phyloP scores from a whole-genome alignment of 2,797 vertebrate species.

The Silurus aristotelis region DNA sequence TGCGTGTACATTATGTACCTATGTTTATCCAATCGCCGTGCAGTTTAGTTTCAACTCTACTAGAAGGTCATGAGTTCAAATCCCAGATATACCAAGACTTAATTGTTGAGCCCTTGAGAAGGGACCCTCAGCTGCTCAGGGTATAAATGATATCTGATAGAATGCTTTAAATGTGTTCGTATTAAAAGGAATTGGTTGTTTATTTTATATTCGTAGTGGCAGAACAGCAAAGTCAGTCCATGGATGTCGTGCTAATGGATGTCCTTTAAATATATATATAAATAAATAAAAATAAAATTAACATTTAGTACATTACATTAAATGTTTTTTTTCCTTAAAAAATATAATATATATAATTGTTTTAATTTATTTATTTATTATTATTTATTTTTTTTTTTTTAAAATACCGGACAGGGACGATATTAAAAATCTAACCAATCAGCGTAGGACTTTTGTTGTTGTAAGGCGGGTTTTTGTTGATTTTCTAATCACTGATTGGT shows the following conservation, averaged over 20 bases:
- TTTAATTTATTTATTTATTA: conserved; percentile 13
- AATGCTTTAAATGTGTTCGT: too few relatives aligned
- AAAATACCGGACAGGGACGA: neutral
- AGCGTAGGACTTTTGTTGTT: neutral
- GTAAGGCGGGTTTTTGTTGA: neutral
- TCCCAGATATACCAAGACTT: too few relatives aligned
- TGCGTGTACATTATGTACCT: too few relatives aligned
- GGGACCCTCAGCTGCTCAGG: too few relatives aligned
- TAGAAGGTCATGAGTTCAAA: too few relatives aligned
- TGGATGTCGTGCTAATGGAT: neutral
- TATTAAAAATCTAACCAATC: neutral
- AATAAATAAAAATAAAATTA: too few relatives aligned
- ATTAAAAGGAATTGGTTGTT: neutral
- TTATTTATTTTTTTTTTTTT: neutral
- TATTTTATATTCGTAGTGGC: neutral
- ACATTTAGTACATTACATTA: too few relatives aligned
- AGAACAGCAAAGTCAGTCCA: neutral
- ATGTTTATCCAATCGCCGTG: too few relatives aligned
- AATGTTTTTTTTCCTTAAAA: too few relatives aligned
- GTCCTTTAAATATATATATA: neutral
- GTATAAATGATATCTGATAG: too few relatives aligned
- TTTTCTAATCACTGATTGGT: neutral
- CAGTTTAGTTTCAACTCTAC: too few relatives aligned
- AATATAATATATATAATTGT: neutral
- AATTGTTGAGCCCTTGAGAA: too few relatives aligned